Conservation (phyloP, 2,888 invertebrate species). For the Cephonodes hylas region DNA sequence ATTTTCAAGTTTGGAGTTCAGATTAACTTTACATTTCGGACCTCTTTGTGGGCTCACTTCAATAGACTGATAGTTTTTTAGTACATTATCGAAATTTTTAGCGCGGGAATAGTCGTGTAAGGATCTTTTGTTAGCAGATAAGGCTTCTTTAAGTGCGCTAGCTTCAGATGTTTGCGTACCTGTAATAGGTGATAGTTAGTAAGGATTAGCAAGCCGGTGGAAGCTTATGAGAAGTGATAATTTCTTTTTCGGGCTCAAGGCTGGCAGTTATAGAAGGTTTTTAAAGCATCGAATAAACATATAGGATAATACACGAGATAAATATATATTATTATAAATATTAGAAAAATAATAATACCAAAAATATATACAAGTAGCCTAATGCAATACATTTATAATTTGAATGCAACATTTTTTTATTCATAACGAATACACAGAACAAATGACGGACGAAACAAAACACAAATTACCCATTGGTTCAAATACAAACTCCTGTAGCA, state of each 20-base stretch:
- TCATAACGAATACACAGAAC: too few relatives aligned
- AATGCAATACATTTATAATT: too few relatives aligned
- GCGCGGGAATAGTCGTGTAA: conserved; percentile 58
- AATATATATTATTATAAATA: too few relatives aligned
- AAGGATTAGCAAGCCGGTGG: conserved; percentile 33
- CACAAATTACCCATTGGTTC: neutral
- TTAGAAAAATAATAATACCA: too few relatives aligned
- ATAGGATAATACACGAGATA: too few relatives aligned
- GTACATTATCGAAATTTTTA: conserved; percentile 51
- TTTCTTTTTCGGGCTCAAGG: neutral
- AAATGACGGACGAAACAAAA: too few relatives aligned
- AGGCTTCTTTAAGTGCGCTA: conserved; percentile 31
- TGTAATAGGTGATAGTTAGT: conserved; percentile 19
- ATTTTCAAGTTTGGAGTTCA: conserved; percentile 41
- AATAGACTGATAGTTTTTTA: conserved; percentile 47
- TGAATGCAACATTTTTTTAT: too few relatives aligned
- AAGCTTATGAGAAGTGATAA: conserved; percentile 14
- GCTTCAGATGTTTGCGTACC: conserved; percentile 25
- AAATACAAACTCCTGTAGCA: neutral
- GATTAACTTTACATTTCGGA: conserved; percentile 66
- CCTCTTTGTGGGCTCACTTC: conserved; percentile 17
- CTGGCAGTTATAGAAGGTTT: too few relatives aligned
- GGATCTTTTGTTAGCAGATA: conserved; percentile 48
- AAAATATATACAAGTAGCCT: too few relatives aligned
- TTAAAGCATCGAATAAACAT: too few relatives aligned